These are phyloP conservation scores for Phalacrocorax carbo DNA, from an alignment of 2,113 vertebrate species.

Conservation along the genomic window DNA sequence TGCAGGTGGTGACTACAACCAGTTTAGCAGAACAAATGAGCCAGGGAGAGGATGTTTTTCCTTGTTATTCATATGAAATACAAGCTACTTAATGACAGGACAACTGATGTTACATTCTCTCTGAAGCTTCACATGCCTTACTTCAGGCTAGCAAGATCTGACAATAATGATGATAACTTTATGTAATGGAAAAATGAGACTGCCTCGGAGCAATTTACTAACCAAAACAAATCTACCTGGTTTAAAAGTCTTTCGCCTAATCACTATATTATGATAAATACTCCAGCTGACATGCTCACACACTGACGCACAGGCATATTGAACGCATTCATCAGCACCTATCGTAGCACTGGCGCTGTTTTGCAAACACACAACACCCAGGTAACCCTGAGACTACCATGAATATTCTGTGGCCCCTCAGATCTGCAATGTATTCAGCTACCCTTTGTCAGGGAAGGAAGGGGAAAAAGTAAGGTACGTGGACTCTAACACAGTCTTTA, in stretches of 20 bases:
- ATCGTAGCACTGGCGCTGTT: fast-evolving
- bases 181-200: neutral
- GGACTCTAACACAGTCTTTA: neutral
- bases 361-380: neutral
- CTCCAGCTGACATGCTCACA: neutral
- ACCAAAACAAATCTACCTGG: neutral
- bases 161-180: neutral
- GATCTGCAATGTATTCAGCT: neutral
- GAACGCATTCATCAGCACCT: fast-evolving
- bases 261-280: fast-evolving
- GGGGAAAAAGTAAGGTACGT: fast-evolving
- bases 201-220: neutral
- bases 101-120: neutral
- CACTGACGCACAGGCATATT: fast-evolving
- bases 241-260: neutral
- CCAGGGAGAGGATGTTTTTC: fast-evolving
- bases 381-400: neutral
- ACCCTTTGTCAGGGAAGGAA: neutral
- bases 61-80: neutral
- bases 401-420: neutral
- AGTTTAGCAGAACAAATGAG: neutral
- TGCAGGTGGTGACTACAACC: neutral
- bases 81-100: neutral
- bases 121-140: neutral
- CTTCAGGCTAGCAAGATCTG: neutral